Evolutionary conservation across 2,888 invertebrate genomes (phyloP).

Genomic region (Ornithoptera alexandrae): DNA sequence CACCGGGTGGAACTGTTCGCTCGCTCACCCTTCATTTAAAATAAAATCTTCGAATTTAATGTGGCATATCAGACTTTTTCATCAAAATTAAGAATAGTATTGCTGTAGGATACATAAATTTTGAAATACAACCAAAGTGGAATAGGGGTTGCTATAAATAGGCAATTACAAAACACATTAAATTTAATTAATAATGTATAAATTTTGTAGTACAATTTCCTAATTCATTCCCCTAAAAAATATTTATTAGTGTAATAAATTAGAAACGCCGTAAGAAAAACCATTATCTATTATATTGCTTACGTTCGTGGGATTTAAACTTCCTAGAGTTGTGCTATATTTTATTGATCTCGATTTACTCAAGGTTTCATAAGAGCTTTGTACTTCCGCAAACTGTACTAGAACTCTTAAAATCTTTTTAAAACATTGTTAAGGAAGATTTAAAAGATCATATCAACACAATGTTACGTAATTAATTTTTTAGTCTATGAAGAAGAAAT

Average conservation of each 20-base stretch:
- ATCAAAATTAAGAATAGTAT: not conserved
- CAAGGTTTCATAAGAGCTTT: not conserved
- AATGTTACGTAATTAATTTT: too few species aligned
- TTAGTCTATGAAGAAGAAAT: too few species aligned
- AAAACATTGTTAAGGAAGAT: constrained; percentile 2
- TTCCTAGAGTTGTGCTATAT: not conserved
- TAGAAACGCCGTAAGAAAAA: not conserved
- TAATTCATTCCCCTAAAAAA: not conserved
- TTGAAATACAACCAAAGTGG: not conserved
- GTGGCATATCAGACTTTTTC: too few species aligned
- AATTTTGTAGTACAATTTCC: not conserved
- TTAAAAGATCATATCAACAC: not conserved
- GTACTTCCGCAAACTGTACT: not conserved
- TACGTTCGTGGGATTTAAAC: not conserved
- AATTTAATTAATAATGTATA: not conserved
- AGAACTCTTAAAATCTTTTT: not conserved
- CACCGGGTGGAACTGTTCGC: too few species aligned
- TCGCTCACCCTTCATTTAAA: too few species aligned
- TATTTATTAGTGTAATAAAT: constrained; percentile 2
- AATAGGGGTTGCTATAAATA: not conserved
- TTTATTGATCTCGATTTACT: not conserved
- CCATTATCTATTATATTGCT: not conserved
- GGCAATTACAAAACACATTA: not conserved
- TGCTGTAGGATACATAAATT: not conserved
- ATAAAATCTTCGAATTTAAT: too few species aligned